These are phyloP conservation scores for Orientallactaga sibirica DNA, from an alignment of 2,797 vertebrate genomes.

Conservation along the genomic window DNA sequence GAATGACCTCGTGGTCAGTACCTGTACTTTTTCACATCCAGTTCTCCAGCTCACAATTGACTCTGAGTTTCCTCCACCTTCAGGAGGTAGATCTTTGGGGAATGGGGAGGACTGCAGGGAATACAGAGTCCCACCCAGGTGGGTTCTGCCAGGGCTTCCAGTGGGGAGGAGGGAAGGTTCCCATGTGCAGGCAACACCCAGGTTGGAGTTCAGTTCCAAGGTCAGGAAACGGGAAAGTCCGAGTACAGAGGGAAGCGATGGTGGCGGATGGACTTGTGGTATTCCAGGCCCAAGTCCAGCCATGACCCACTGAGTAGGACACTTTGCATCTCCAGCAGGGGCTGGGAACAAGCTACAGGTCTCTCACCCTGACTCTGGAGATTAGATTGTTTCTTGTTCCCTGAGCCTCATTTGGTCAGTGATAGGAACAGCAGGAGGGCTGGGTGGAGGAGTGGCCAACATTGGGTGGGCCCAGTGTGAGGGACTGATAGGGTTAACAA, in stretches of 20 bases:
- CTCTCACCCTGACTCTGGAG: neutral
- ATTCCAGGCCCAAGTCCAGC: neutral
- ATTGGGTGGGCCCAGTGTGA: neutral
- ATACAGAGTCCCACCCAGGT: no score
- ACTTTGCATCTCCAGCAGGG: fast-evolving
- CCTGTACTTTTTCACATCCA: no score
- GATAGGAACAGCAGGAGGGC: neutral
- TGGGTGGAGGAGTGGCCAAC: neutral
- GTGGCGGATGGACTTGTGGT: fast-evolving
- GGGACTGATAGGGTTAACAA: conserved; percentile 74
- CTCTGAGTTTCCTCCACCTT: neutral
- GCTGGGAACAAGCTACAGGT: fast-evolving
- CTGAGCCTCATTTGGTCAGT: neutral
- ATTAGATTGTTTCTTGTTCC: neutral
- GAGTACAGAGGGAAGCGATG: neutral
- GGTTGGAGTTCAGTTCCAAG: neutral
- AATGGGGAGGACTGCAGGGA: neutral
- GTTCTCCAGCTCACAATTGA: fast-evolving
- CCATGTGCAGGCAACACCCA: neutral
- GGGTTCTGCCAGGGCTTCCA: neutral
- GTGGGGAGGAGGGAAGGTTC: neutral
- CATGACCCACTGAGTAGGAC: fast-evolving
- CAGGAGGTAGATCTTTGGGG: neutral
- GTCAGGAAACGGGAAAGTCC: neutral
- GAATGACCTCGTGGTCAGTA: neutral